Conservation (phyloP, 2,113 vertebrate genomes). For the Hiodon tergisus region DNA sequence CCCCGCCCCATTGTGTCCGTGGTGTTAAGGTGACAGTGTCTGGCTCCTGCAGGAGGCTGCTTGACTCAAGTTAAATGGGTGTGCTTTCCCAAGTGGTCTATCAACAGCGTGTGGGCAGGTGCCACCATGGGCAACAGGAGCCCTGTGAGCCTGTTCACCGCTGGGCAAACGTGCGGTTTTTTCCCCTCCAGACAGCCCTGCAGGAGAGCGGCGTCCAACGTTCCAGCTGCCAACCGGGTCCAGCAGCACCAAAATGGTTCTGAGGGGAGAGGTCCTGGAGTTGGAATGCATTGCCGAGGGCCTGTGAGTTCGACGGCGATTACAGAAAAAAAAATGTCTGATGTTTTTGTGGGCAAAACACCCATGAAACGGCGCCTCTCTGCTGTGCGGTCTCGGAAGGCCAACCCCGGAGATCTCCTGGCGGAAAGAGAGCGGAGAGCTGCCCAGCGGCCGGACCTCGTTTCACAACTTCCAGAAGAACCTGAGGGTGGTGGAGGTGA, state of each 20-base stretch:
- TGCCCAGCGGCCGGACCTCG: conserved; percentile 68
- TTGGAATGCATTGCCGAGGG: conserved; percentile 92
- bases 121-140: background rate
- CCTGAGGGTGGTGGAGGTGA: conserved; percentile 77
- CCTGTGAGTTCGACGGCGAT: conserved; percentile 69
- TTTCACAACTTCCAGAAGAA: conserved; percentile 83
- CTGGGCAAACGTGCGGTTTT: conserved; percentile 14
- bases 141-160: background rate
- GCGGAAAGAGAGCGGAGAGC: conserved; percentile 79
- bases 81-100: background rate
- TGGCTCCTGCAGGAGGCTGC: background rate
- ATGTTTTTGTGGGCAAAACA: background rate
- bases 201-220: conserved; percentile 70
- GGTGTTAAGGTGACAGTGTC: background rate
- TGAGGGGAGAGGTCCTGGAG: conserved; percentile 80
- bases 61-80: background rate
- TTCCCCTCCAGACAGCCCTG: conserved; percentile 67
- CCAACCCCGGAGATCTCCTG: conserved; percentile 86
- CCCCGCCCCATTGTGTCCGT: background rate
- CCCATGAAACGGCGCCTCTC: background rate
- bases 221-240: conserved; percentile 75
- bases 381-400: conserved; percentile 46
- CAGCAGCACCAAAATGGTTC: conserved; percentile 77
- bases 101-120: background rate
- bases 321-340: background rate